phyloP scores from a whole-genome alignment of 2,888 invertebrate genomes.

The Ferrisia virgata region DNA sequence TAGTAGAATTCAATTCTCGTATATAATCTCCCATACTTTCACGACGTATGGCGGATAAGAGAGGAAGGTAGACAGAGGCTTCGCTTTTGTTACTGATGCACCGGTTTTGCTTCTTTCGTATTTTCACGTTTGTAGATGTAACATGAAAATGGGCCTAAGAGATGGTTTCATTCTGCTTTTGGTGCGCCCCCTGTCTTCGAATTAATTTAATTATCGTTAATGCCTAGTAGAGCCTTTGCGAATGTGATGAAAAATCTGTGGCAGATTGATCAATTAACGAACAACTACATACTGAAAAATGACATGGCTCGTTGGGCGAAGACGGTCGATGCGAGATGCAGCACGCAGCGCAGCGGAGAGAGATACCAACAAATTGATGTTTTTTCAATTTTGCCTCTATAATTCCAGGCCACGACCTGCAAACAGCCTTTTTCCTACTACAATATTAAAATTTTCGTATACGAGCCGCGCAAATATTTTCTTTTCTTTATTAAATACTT shows the following conservation, averaged over 20 bases:
- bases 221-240: not conserved
- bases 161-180: not conserved
- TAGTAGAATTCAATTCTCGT: too few relatives aligned
- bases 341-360: not conserved
- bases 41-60: too few relatives aligned
- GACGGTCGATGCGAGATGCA: not conserved
- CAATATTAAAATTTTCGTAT: not conserved
- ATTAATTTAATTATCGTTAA: not conserved
- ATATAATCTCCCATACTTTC: too few relatives aligned
- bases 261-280: not conserved
- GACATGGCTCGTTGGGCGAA: not conserved
- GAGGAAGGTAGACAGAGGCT: too few relatives aligned
- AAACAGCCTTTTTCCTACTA: not conserved
- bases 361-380: not conserved
- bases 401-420: not conserved
- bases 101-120: too few relatives aligned
- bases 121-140: too few relatives aligned
- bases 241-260: not conserved
- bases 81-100: too few relatives aligned
- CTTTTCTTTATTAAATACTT: slow-evolving; percentile 16
- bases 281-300: not conserved
- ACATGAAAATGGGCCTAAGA: too few relatives aligned
- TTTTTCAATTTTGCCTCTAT: not conserved
- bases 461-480: not conserved
- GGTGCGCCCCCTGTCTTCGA: not conserved